These are phyloP conservation scores for Hypotaenidia philippensis DNA, from an alignment of 2,797 vertebrate genomes.

Conservation along the genomic window DNA sequence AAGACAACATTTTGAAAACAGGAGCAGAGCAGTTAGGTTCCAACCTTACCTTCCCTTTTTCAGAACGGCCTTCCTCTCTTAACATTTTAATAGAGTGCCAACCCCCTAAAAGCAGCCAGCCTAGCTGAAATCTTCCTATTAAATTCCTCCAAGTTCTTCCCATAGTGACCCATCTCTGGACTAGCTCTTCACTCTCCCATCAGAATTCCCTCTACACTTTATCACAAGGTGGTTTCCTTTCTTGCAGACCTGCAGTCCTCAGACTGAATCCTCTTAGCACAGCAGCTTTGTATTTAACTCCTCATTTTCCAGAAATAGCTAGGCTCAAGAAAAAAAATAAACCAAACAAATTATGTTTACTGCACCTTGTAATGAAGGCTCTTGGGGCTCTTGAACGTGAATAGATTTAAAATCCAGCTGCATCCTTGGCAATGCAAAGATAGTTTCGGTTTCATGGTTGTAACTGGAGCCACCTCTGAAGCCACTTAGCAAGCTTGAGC, in stretches of 20 bases:
- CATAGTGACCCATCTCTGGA: neutral
- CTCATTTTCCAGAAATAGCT: neutral
- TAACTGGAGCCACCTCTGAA: constrained; percentile 94
- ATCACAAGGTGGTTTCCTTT: neutral
- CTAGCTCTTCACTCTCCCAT: neutral
- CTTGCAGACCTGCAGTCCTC: neutral
- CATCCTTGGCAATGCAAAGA: constrained; percentile 98
- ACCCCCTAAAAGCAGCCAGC: neutral
- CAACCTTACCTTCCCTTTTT: neutral
- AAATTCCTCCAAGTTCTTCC: neutral
- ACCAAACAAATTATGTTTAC: neutral
- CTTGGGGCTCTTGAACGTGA: constrained; percentile 95
- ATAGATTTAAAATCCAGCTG: constrained; percentile 98
- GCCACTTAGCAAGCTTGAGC: constrained; percentile 91
- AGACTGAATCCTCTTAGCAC: neutral
- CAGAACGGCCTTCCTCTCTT: neutral
- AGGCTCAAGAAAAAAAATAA: neutral
- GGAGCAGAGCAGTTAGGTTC: neutral
- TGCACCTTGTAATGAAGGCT: constrained; percentile 92
- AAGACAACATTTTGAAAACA: neutral
- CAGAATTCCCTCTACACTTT: neutral
- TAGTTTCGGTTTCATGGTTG: constrained; percentile 98
- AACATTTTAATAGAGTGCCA: neutral
- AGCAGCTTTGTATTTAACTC: neutral
- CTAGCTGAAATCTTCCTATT: neutral